These are phyloP conservation scores for Astropecten irregularis DNA, from an alignment of 53 echinoderm and acorn worm species.

Conservation along the genomic window DNA sequence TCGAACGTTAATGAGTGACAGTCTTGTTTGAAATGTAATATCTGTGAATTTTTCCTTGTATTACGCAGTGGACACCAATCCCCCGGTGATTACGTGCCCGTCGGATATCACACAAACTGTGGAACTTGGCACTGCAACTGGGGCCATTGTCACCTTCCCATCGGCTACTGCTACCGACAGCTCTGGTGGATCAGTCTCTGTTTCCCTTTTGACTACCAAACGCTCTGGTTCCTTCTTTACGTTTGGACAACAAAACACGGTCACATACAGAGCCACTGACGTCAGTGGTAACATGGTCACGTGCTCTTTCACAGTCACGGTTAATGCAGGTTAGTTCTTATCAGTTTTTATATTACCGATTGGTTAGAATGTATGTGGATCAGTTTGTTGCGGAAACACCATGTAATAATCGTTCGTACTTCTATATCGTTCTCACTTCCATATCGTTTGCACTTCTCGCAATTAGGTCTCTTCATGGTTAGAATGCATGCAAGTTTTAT, in stretches of 20 bases:
- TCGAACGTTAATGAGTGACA: too few relatives aligned
- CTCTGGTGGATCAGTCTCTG: constrained; percentile 14
- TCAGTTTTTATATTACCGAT: not conserved
- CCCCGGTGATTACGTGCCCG: constrained; percentile 13
- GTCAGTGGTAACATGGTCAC: not conserved
- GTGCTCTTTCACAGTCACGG: constrained; percentile 4
- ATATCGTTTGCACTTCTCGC: too few relatives aligned
- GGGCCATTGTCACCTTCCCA: not conserved
- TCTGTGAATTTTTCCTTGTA: too few relatives aligned
- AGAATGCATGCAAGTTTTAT: too few relatives aligned
- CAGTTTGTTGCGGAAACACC: not conserved
- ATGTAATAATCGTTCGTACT: too few relatives aligned
- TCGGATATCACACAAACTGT: not conserved
- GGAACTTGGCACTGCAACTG: not conserved
- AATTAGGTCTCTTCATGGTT: not conserved
- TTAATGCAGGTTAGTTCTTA: not conserved
- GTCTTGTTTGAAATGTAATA: too few relatives aligned
- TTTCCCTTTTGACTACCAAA: not conserved
- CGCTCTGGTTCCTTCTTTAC: constrained; percentile 22
- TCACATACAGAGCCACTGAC: constrained; percentile 15
- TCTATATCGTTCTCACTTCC: too few relatives aligned
- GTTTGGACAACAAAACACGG: not conserved
- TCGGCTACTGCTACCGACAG: not conserved
- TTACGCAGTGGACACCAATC: constrained; percentile 13
- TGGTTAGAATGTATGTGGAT: not conserved